These are phyloP conservation scores for Lonchura striata DNA, from an alignment of 2,113 vertebrate species.

Conservation along the genomic window DNA sequence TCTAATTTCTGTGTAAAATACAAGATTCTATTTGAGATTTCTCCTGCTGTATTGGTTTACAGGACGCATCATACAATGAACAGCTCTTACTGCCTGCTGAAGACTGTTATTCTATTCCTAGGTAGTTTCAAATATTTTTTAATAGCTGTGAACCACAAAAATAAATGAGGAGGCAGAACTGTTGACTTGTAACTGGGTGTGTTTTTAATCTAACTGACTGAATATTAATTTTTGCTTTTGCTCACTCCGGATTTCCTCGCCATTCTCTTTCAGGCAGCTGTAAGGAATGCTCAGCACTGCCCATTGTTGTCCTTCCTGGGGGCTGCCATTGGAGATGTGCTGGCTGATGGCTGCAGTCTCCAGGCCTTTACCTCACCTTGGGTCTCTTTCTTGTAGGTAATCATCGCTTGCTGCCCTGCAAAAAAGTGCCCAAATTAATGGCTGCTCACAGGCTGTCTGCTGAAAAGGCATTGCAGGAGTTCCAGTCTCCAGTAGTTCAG, in stretches of 20 bases:
- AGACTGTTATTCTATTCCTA: neutral
- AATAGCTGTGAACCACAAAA: neutral
- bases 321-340: neutral
- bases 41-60: neutral
- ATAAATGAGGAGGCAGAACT: neutral
- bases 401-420: neutral
- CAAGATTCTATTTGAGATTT: neutral
- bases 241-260: neutral
- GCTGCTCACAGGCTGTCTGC: neutral
- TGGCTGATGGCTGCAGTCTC: fast-evolving
- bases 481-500: fast-evolving
- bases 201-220: neutral
- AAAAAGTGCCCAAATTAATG: neutral
- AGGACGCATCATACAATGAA: neutral
- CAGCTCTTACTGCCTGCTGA: neutral
- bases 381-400: neutral
- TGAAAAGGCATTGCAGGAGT: neutral
- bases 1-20: neutral
- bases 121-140: neutral
- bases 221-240: neutral
- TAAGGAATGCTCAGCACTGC: neutral
- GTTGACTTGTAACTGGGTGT: neutral
- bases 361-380: neutral
- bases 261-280: neutral
- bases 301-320: fast-evolving